These are phyloP conservation scores for Prinia subflava DNA, from an alignment of 2,113 vertebrate genomes.

Conservation along the genomic window DNA sequence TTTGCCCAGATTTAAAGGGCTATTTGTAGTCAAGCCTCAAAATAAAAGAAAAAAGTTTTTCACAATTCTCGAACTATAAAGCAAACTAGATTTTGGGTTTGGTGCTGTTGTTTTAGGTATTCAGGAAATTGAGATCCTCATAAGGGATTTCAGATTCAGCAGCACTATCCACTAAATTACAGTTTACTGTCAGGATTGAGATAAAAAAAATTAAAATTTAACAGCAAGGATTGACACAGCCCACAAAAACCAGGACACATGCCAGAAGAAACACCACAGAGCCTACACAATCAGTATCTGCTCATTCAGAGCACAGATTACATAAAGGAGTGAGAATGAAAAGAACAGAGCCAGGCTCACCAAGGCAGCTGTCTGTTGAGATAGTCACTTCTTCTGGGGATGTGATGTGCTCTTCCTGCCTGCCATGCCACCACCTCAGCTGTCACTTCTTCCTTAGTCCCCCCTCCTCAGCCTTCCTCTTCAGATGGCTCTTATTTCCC, in stretches of 20 bases:
- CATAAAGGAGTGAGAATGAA: not conserved
- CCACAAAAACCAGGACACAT: not conserved
- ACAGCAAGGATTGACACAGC: not conserved
- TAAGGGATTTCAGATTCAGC: not conserved
- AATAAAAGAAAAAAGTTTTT: not conserved
- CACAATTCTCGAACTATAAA: not conserved
- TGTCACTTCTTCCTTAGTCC: not conserved
- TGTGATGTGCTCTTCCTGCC: not conserved
- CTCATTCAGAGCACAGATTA: conserved; percentile 9
- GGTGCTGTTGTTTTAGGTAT: not conserved
- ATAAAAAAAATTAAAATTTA: not conserved
- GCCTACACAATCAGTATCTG: not conserved
- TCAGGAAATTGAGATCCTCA: not conserved
- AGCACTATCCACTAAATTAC: not conserved
- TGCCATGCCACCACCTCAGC: not conserved
- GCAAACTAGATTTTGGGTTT: not conserved
- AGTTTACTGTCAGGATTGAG: not conserved
- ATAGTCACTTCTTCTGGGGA: not conserved
- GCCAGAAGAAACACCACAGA: not conserved
- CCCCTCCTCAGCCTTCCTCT: not conserved
- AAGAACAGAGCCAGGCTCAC: not conserved
- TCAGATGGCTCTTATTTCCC: not conserved
- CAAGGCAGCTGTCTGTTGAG: not conserved
- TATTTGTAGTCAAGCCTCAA: not conserved
- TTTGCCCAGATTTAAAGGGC: not conserved